Conservation (phyloP, 2,113 vertebrate species). For the Channa argus region DNA sequence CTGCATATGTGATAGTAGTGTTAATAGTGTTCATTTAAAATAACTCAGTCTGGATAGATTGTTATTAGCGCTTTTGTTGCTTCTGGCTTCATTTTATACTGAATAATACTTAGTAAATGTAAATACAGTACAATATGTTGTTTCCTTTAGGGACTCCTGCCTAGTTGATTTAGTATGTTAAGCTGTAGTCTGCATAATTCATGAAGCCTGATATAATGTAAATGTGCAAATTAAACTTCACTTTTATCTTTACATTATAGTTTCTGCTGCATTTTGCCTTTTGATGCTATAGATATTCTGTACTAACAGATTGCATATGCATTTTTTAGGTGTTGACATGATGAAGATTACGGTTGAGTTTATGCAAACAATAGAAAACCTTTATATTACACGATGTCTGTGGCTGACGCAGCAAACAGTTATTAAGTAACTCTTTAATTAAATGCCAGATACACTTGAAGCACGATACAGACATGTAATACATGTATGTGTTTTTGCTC, state of each 20-base stretch:
- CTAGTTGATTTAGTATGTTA: constrained; percentile 50
- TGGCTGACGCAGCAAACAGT: too few species aligned
- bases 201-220: constrained; percentile 59
- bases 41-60: constrained; percentile 21
- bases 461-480: constrained; percentile 16
- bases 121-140: constrained; percentile 42
- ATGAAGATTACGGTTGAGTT: not conserved
- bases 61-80: constrained; percentile 47
- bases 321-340: too few species aligned
- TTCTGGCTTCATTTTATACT: constrained; percentile 29
- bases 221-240: constrained; percentile 29
- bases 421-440: not conserved
- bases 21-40: constrained; percentile 11
- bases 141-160: constrained; percentile 54
- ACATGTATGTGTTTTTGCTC: constrained; percentile 17
- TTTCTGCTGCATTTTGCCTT: too few species aligned
- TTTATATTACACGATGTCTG: not conserved
- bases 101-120: constrained; percentile 50
- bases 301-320: too few species aligned
- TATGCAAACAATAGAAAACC: not conserved
- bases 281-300: too few species aligned
- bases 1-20: not conserved
- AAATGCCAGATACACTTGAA: constrained; percentile 22
- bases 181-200: constrained; percentile 57
- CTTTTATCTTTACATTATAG: too few species aligned